Evolutionary conservation across 2,888 invertebrate genomes (phyloP).

Genomic region (Clepsis dumicolana): DNA sequence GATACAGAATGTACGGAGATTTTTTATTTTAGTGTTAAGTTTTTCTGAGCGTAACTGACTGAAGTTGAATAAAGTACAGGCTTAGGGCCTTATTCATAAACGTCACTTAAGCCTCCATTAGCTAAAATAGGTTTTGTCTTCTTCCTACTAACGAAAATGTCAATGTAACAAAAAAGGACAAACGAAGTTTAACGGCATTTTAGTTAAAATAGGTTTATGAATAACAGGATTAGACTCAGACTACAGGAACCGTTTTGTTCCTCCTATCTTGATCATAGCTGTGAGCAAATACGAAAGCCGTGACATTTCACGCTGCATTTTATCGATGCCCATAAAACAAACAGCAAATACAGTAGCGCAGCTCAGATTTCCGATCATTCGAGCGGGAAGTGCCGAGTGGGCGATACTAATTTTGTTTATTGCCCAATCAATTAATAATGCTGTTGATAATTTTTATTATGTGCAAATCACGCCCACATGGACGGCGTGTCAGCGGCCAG

Average conservation of each 20-base stretch:
- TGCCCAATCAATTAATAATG: conserved; percentile 39
- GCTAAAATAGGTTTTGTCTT: too few relatives aligned
- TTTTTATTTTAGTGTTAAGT: too few relatives aligned
- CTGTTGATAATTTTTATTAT: conserved; percentile 40
- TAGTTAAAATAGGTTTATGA: too few relatives aligned
- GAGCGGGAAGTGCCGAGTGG: conserved; percentile 28
- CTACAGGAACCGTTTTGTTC: not conserved
- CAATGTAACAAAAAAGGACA: too few relatives aligned
- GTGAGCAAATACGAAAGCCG: not conserved
- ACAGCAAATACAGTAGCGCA: conserved; percentile 27
- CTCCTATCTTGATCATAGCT: not conserved
- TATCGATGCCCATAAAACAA: not conserved
- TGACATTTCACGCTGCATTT: conserved; percentile 6
- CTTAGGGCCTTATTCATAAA: too few relatives aligned
- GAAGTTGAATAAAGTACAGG: too few relatives aligned
- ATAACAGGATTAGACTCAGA: too few relatives aligned
- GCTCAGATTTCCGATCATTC: conserved; percentile 22
- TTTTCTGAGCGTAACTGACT: too few relatives aligned
- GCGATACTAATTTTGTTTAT: conserved; percentile 38
- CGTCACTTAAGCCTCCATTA: too few relatives aligned
- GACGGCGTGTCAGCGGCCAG: conserved; percentile 2
- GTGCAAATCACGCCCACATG: conserved; percentile 37
- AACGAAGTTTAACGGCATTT: too few relatives aligned
- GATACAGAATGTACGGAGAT: too few relatives aligned
- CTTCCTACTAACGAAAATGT: too few relatives aligned